Base-by-base conservation (phyloP, 2,888 invertebrate species). In the Pocota personata region DNA sequence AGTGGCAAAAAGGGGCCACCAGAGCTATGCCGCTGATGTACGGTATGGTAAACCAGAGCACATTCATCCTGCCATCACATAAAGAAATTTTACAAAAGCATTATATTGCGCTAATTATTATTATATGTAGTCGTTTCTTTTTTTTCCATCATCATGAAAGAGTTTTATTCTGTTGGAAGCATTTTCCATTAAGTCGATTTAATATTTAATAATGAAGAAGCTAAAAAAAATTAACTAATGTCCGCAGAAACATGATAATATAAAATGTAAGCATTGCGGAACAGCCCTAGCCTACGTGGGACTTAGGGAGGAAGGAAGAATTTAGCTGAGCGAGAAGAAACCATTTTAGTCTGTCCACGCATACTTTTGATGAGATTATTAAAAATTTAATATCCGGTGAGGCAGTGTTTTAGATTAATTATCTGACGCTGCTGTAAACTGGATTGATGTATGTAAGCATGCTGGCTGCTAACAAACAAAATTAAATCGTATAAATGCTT, bases 111-210 rank as follows among this genome's bases (percentile, higher is more conserved):
- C 66, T 67, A 67, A 67, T 67, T 67, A 67, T 50, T 37, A 67
- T 37, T 50, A 67, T 52, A 64, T 67, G 24, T 37, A 24, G 27
- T 24, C 21, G 14, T 8, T 27, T 21, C 1, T 27, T 27, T 43
- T 43, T 27, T 32, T 30, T 48, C 48, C 48, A 64, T 48, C 19
- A n/a, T n/a, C 30, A 64, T 64, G 48, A 64, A 64, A 64, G 64
- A 64, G 64, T 64, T 43, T n/a, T 55, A 37, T 69, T 55, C 19
- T 30, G 67, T 40, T 55, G 55, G 40, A 69, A 43, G n/a, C 55
- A 55, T 43, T 69, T 55, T 55, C 67, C 67, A 69, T 69, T 69
- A 69, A 69, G 67, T 55, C 40, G 55, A 69, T 69, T 69, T 55
- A 69, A 69, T 69, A 69, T 69, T 69, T 69, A 69, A 55, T 69